These are phyloP conservation scores for Odontocolon sp. DNA, from an alignment of 2,888 invertebrate genomes.

Conservation along the genomic window DNA sequence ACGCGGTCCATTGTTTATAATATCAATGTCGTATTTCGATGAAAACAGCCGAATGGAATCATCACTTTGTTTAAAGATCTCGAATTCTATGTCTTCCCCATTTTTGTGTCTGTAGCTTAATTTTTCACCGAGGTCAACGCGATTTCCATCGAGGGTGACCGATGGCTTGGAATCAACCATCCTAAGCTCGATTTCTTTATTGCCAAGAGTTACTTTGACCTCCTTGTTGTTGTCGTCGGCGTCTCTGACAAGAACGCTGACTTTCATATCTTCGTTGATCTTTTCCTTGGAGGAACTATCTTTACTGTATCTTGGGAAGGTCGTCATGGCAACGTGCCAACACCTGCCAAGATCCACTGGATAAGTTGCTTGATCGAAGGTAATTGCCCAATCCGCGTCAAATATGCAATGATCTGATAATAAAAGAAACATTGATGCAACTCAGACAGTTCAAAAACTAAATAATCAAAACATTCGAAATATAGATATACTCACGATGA, in stretches of 20 bases:
- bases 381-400: slow-evolving; percentile 83
- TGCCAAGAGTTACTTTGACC: slow-evolving; percentile 80
- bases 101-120: slow-evolving; percentile 75
- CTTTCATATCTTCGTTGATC: slow-evolving; percentile 77
- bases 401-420: slow-evolving; percentile 85
- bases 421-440: slow-evolving; percentile 65
- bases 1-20: slow-evolving; percentile 84
- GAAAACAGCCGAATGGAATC: slow-evolving; percentile 83
- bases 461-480: neutral
- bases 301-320: slow-evolving; percentile 74
- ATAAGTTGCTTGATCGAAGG: slow-evolving; percentile 86
- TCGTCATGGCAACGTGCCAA: slow-evolving; percentile 85
- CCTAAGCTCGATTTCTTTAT: slow-evolving; percentile 78
- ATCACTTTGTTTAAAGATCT: slow-evolving; percentile 81
- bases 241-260: slow-evolving; percentile 80
- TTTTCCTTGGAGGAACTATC: slow-evolving; percentile 74
- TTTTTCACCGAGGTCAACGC: slow-evolving; percentile 67
- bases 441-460: neutral
- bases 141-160: slow-evolving; percentile 71
- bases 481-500: slow-evolving; percentile 29
- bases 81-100: slow-evolving; percentile 75
- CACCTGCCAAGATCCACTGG: slow-evolving; percentile 82
- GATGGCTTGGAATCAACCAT: slow-evolving; percentile 75
- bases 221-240: slow-evolving; percentile 79
- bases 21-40: slow-evolving; percentile 80